Conservation (phyloP, 2,113 vertebrate species). For the Oostethus manadensis region DNA sequence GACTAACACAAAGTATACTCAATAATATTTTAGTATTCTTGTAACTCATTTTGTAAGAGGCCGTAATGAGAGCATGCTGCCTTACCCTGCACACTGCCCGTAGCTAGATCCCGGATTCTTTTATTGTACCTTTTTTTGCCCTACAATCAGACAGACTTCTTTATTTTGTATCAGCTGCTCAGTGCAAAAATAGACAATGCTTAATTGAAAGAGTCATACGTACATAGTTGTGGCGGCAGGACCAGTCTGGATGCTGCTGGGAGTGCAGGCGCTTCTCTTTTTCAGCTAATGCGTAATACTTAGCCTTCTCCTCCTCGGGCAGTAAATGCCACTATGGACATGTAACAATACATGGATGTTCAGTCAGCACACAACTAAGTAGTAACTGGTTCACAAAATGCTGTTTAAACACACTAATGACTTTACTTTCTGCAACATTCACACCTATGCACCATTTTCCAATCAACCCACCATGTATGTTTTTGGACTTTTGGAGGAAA, state of each 20-base stretch:
- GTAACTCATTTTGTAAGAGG: too few relatives aligned
- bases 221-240: slow-evolving; percentile 8
- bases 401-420: not conserved
- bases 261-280: slow-evolving; percentile 9
- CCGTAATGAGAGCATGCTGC: not conserved
- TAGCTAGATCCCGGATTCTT: slow-evolving; percentile 4
- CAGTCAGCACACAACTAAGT: not conserved
- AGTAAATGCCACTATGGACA: slow-evolving; percentile 5
- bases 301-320: slow-evolving; percentile 5
- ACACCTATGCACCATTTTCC: too few relatives aligned
- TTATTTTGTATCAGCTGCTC: not conserved
- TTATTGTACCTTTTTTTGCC: slow-evolving; percentile 11
- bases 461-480: too few relatives aligned
- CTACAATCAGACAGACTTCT: not conserved
- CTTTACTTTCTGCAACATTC: too few relatives aligned
- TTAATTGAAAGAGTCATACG: not conserved
- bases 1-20: too few relatives aligned
- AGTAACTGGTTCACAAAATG: too few relatives aligned
- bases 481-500: too few relatives aligned
- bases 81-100: slow-evolving; percentile 6
- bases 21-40: too few relatives aligned
- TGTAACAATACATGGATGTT: not conserved
- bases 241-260: slow-evolving; percentile 11
- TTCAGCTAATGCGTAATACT: slow-evolving; percentile 1
- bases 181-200: not conserved